Conservation (phyloP, 2,797 vertebrate genomes). For the Tapera naevia region DNA sequence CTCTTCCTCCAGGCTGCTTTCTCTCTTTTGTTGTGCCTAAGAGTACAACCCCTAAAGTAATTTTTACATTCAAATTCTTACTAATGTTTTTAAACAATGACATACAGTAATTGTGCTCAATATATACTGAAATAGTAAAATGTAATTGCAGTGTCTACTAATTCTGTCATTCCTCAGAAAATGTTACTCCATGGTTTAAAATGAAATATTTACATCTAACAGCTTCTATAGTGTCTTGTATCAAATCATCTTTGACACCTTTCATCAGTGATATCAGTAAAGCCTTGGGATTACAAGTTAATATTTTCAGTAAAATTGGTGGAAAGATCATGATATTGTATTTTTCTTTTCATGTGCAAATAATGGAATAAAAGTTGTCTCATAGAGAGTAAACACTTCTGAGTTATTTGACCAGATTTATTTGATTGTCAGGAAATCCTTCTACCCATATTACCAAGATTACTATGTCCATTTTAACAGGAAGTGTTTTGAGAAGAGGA, state of each 20-base stretch:
- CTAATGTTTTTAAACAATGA: background rate
- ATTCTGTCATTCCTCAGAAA: background rate
- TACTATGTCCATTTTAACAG: background rate
- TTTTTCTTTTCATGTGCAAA: background rate
- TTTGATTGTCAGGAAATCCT: background rate
- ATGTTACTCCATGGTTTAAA: background rate
- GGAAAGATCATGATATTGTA: background rate
- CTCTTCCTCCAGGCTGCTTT: background rate
- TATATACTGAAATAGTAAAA: background rate
- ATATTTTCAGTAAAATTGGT: background rate
- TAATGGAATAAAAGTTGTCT: background rate
- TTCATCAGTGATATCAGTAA: background rate
- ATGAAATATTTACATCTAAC: background rate
- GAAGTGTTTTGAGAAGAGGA: background rate
- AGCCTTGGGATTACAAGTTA: background rate
- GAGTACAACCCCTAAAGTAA: background rate
- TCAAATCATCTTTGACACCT: background rate
- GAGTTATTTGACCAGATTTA: background rate
- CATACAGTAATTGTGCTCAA: background rate
- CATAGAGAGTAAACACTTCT: background rate
- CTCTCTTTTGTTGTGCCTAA: background rate
- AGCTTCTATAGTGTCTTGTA: background rate
- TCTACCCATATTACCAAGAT: background rate
- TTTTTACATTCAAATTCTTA: background rate
- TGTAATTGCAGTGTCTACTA: background rate